Evolutionary conservation across 1,140 invertebrate species (phyloP).

Genomic region (Anastatus disparis): DNA sequence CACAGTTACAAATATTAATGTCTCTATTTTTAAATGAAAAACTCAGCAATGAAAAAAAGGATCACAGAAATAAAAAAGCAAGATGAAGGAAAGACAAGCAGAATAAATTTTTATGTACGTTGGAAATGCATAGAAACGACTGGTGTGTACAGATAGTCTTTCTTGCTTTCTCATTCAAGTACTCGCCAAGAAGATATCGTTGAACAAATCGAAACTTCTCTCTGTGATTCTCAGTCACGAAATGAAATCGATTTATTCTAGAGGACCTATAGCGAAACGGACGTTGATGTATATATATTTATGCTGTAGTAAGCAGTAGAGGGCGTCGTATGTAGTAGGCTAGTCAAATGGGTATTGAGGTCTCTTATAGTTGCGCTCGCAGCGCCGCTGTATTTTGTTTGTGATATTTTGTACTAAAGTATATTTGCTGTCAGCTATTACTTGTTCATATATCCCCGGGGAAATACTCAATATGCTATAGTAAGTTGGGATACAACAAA

Average conservation of each 20-base stretch:
- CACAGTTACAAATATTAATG: neutral
- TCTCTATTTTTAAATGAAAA: constrained; percentile 25
- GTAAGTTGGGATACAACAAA: no score
- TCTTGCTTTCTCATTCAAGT: neutral
- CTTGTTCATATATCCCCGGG: no score
- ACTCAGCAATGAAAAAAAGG: constrained; percentile 23
- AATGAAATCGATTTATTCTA: constrained; percentile 43
- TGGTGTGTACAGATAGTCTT: neutral
- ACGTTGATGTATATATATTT: constrained; percentile 13
- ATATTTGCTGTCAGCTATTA: no score
- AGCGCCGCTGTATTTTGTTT: no score
- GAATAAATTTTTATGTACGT: constrained; percentile 25
- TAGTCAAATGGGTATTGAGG: no score
- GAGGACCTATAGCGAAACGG: constrained; percentile 11
- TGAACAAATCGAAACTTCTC: neutral
- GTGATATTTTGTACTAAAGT: no score
- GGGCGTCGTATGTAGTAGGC: no score
- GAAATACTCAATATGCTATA: no score
- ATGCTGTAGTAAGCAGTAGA: no score
- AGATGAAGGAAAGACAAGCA: neutral
- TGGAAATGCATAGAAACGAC: constrained; percentile 37
- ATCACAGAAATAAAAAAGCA: no score
- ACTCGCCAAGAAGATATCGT: neutral
- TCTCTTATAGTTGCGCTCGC: no score
- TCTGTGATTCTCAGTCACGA: constrained; percentile 14